Percentiles rank a stretch among this genome's conserved stretches.
Evolutionary conservation across 2,113 vertebrate genomes (phyloP).

Genomic region (Channa argus): DNA sequence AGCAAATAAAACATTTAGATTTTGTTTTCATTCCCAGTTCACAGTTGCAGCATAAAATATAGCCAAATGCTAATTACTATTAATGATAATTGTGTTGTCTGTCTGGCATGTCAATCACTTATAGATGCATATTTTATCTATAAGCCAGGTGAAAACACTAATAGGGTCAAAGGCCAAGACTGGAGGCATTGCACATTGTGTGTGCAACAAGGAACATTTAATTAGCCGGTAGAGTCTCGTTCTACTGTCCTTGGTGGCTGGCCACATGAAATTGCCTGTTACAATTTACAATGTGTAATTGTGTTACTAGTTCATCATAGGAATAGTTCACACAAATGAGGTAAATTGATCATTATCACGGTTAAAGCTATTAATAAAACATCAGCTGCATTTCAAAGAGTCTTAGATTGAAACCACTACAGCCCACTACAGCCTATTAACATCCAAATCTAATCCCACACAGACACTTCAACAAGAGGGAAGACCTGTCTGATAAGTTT

Average conservation of each 20-base stretch:
- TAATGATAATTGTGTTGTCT: too few relatives aligned
- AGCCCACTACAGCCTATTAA: not conserved
- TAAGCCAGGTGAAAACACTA: slow-evolving; percentile 17
- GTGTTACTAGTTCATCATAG: not conserved
- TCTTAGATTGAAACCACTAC: too few relatives aligned
- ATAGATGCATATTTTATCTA: not conserved
- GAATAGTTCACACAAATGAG: not conserved
- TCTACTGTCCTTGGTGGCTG: not conserved
- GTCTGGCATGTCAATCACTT: too few relatives aligned
- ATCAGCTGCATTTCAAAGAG: not conserved
- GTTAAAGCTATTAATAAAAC: not conserved
- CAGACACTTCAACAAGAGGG: slow-evolving; percentile 12
- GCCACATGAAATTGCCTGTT: not conserved
- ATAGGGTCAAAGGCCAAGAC: slow-evolving; percentile 41
- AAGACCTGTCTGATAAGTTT: slow-evolving; percentile 13
- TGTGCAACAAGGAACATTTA: slow-evolving; percentile 36
- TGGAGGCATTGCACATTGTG: not conserved
- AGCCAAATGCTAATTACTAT: too few relatives aligned
- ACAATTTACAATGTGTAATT: slow-evolving; percentile 13
- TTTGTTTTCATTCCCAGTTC: too few relatives aligned
- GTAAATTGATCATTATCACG: not conserved
- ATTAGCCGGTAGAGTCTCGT: slow-evolving; percentile 7
- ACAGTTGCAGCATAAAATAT: too few relatives aligned
- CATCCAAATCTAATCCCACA: slow-evolving; percentile 14
- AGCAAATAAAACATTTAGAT: too few relatives aligned